Evolutionary conservation across 92 coral and sea anemone genomes (phyloP).

Genomic region (Micromussa lordhowensis): DNA sequence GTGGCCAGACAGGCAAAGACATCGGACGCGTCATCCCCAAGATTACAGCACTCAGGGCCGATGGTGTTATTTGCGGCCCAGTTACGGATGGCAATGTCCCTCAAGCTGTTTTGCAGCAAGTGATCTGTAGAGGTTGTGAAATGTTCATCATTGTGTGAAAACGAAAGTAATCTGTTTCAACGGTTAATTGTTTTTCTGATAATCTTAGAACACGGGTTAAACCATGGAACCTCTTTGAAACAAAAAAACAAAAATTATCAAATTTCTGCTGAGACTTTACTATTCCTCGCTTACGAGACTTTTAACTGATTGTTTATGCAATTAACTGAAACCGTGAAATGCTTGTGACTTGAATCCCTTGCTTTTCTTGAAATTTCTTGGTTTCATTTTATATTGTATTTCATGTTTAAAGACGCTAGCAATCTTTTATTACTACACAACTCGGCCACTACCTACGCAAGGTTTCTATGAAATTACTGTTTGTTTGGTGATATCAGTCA

Average conservation of each 20-base stretch:
- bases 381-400: no score
- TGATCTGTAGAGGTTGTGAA: neutral
- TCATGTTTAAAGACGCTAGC: no score
- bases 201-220: no score
- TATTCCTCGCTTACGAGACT: neutral
- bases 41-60: neutral
- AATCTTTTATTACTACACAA: no score
- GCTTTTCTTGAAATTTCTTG: no score
- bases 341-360: no score
- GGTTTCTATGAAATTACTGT: neutral
- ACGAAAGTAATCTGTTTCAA: no score
- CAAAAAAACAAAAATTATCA: neutral
- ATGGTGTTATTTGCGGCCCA: neutral
- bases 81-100: neutral
- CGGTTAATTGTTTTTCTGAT: no score
- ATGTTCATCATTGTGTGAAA: no score
- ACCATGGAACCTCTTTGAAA: no score
- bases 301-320: neutral
- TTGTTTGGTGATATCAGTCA: neutral
- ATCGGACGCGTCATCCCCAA: neutral
- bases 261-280: neutral
- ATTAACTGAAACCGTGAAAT: no score
- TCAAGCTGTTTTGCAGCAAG: conserved; percentile 1
- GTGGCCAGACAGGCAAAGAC: neutral
- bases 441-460: no score